phyloP scores from a whole-genome alignment of 2,797 vertebrate species.

The Acomys russatus region DNA sequence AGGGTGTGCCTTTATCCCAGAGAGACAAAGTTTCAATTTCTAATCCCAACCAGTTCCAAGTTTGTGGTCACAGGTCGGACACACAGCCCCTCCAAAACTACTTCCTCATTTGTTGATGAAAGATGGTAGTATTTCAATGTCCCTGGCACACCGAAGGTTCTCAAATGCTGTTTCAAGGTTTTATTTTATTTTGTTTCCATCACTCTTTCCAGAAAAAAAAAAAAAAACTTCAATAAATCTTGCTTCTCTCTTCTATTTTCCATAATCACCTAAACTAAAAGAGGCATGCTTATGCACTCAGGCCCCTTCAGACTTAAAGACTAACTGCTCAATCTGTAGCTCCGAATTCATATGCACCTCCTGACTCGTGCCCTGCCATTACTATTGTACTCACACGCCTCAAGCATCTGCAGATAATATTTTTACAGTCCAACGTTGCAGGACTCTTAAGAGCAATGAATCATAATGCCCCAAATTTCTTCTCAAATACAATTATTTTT shows the following conservation, averaged over 20 bases:
- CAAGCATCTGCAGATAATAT: background rate
- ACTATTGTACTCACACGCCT: background rate
- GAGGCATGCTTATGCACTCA: background rate
- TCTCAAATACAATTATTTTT: constrained; percentile 40
- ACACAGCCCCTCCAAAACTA: background rate
- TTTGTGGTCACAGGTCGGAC: background rate
- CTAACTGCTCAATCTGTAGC: background rate
- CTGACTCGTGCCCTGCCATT: background rate
- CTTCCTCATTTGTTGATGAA: background rate
- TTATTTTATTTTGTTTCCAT: constrained; percentile 29
- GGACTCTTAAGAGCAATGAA: background rate
- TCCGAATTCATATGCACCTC: background rate
- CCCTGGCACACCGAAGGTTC: background rate
- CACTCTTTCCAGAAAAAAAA: background rate
- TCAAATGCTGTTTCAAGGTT: background rate
- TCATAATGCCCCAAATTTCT: background rate
- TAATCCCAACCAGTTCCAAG: background rate
- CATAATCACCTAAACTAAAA: background rate
- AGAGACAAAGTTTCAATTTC: background rate
- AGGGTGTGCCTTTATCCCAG: background rate
- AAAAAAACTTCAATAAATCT: background rate
- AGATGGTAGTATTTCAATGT: background rate
- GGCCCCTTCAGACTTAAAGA: background rate
- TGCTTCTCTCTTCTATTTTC: constrained; percentile 13
- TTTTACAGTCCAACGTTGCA: background rate